These are phyloP conservation scores for Erinaceus europaeus DNA, from an alignment of 2,113 vertebrate genomes.

Conservation along the genomic window DNA sequence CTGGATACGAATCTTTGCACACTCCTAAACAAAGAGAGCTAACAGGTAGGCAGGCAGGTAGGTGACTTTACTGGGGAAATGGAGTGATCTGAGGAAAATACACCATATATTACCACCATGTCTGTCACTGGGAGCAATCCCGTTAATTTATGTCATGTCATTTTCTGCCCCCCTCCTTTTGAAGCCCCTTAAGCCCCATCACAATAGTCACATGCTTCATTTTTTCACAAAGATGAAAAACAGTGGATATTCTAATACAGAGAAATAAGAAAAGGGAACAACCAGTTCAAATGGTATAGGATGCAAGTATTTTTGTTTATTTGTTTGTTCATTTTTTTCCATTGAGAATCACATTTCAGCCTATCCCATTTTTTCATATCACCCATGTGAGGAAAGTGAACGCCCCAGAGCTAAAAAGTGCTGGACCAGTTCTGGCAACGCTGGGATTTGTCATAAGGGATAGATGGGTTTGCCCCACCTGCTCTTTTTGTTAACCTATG, in stretches of 20 bases:
- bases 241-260: too few species aligned
- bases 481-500: background rate
- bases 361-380: too few species aligned
- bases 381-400: background rate
- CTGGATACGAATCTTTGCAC: constrained; percentile 32
- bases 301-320: too few species aligned
- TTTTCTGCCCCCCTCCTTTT: background rate
- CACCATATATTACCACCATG: background rate
- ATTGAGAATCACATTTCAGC: too few species aligned
- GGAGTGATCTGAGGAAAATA: background rate
- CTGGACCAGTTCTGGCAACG: rapidly evolving
- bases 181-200: background rate
- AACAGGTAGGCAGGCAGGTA: background rate
- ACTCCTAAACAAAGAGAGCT: constrained; percentile 46
- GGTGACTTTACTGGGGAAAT: background rate
- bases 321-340: too few species aligned
- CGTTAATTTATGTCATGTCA: background rate
- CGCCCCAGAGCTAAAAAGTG: background rate
- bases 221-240: background rate
- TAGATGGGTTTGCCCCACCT: background rate
- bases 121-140: background rate
- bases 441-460: background rate
- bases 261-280: too few species aligned
- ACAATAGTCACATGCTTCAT: background rate
- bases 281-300: too few species aligned